Conservation (phyloP, 2,888 invertebrate genomes). For the Pediacus dermestoides region DNA sequence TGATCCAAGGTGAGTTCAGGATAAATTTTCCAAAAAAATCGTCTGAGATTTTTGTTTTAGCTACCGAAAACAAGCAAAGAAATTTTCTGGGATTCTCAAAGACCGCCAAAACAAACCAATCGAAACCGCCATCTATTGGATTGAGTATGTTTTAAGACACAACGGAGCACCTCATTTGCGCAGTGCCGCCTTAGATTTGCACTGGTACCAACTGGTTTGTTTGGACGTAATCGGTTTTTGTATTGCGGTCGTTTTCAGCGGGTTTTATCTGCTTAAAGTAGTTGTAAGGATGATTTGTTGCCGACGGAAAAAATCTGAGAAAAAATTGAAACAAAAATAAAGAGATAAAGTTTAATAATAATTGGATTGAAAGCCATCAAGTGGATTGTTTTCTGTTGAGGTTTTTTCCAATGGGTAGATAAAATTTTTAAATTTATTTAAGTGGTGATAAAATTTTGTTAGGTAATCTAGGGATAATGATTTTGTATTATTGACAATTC, state of each 20-base stretch:
- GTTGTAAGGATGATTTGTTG: slow-evolving; percentile 1
- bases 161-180: slow-evolving; percentile 29
- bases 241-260: slow-evolving; percentile 4
- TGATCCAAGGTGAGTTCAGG: slow-evolving; percentile 26
- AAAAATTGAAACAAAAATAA: not conserved
- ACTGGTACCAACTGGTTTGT: slow-evolving; percentile 28
- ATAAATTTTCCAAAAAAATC: not conserved
- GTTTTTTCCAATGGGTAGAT: too few species aligned
- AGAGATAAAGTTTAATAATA: slow-evolving; percentile 2
- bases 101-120: slow-evolving; percentile 26
- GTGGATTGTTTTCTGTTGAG: too few species aligned
- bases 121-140: slow-evolving; percentile 31
- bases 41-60: too few species aligned
- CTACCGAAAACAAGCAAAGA: slow-evolving; percentile 20
- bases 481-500: too few species aligned
- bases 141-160: slow-evolving; percentile 29
- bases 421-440: too few species aligned
- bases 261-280: slow-evolving; percentile 2
- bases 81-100: slow-evolving; percentile 23
- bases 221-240: slow-evolving; percentile 22
- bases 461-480: too few species aligned
- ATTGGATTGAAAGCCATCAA: too few species aligned
- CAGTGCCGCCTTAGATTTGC: slow-evolving; percentile 26
- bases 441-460: too few species aligned
- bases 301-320: not conserved